A percentile compares a stretch with the other conserved stretches of the same genome.
Conservation (phyloP, 1,140 invertebrate genomes). For the Agrilus planipennis region DNA sequence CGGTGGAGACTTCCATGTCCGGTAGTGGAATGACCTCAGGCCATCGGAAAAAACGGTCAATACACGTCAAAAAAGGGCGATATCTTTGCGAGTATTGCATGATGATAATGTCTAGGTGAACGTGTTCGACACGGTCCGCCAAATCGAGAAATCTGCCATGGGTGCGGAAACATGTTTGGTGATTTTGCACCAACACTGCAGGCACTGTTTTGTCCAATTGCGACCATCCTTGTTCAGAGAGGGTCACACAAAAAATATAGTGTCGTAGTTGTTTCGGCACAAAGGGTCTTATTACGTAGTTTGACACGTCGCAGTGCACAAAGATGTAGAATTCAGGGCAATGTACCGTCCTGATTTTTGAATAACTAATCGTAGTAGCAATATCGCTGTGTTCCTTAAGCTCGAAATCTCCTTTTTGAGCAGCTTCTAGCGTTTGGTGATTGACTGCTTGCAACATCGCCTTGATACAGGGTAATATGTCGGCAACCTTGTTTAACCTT, state of each 20-base stretch:
- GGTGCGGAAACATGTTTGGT: too few species aligned
- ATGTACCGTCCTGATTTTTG: too few species aligned
- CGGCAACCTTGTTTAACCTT: constrained; percentile 25
- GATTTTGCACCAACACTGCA: too few species aligned
- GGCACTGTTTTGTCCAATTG: constrained; percentile 19
- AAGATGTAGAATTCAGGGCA: too few species aligned
- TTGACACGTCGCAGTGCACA: constrained; percentile 23
- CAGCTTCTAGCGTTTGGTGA: constrained; percentile 4
- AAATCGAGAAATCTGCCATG: constrained; percentile 14
- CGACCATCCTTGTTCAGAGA: constrained; percentile 23
- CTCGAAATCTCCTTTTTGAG: constrained; percentile 8
- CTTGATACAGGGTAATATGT: constrained; percentile 23
- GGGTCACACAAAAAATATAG: constrained; percentile 37
- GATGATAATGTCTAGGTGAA: constrained; percentile 40
- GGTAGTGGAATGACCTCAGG: too few species aligned
- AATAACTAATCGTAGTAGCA: constrained; percentile 1
- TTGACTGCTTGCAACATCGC: constrained; percentile 20
- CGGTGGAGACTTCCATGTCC: too few species aligned
- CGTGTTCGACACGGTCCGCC: constrained; percentile 18
- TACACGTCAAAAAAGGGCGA: constrained; percentile 32
- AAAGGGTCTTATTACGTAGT: constrained; percentile 32
- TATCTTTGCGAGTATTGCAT: constrained; percentile 28
- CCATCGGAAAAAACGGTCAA: constrained; percentile 36
- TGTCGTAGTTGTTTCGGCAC: constrained; percentile 19
- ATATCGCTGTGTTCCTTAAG: too few species aligned